phyloP scores from a whole-genome alignment of 1,140 invertebrate genomes.

The Heliconius melpomene region DNA sequence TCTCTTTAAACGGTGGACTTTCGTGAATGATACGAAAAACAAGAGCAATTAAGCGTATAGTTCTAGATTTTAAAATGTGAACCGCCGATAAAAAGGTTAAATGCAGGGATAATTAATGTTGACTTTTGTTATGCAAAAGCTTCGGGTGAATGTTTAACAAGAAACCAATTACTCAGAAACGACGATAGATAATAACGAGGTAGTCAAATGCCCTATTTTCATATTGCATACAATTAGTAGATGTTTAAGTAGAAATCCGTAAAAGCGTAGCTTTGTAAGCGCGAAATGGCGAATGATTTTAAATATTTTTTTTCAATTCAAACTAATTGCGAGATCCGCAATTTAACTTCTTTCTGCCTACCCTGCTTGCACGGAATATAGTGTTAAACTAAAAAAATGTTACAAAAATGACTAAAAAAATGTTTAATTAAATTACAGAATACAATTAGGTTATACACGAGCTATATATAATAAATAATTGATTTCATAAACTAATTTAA shows the following conservation, averaged over 20 bases:
- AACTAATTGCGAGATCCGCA: too few species aligned
- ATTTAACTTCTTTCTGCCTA: too few species aligned
- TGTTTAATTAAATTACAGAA: too few species aligned
- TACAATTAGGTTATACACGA: neutral
- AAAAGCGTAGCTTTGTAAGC: too few species aligned
- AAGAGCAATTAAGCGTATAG: slow-evolving; percentile 49
- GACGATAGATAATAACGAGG: slow-evolving; percentile 10
- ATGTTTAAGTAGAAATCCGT: neutral
- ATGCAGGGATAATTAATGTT: slow-evolving; percentile 38
- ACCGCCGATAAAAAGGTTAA: slow-evolving; percentile 38
- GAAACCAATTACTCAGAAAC: slow-evolving; percentile 32
- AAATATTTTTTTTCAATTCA: too few species aligned
- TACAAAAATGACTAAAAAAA: too few species aligned
- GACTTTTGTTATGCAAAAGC: slow-evolving; percentile 36
- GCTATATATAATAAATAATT: neutral
- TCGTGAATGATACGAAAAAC: slow-evolving; percentile 33
- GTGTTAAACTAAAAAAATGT: too few species aligned
- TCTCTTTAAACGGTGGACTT: slow-evolving; percentile 34
- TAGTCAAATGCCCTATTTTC: neutral
- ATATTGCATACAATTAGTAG: neutral
- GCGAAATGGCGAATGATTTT: too few species aligned
- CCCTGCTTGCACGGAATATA: too few species aligned
- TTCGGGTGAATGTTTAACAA: slow-evolving; percentile 38
- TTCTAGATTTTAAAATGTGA: slow-evolving; percentile 44
- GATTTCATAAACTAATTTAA: slow-evolving; percentile 3